Evolutionary conservation across 2,797 vertebrate species (phyloP).

Genomic region (Onychomys arenicola): DNA sequence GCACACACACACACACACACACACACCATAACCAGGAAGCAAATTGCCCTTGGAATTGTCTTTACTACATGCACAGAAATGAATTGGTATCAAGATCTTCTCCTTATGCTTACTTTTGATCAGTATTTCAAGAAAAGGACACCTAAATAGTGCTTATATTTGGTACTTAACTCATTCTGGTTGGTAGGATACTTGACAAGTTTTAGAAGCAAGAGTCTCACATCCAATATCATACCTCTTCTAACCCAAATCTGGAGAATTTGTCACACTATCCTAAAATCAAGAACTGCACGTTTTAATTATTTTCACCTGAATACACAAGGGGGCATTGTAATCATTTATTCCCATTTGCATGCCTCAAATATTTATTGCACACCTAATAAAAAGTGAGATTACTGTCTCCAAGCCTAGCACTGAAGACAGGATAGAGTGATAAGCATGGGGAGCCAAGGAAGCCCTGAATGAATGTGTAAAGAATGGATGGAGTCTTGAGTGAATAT

Average conservation of each 20-base stretch:
- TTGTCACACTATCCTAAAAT: neutral
- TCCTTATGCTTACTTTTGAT: conserved; percentile 16
- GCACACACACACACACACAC: neutral
- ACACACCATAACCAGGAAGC: neutral
- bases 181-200: conserved; percentile 19
- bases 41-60: neutral
- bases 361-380: conserved; percentile 13
- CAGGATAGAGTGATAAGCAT: neutral
- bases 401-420: neutral
- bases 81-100: neutral
- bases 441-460: neutral
- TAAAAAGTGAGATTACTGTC: conserved; percentile 5
- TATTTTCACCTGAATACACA: conserved; percentile 63
- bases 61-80: neutral
- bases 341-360: conserved; percentile 42
- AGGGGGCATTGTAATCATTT: conserved; percentile 66
- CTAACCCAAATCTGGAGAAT: neutral
- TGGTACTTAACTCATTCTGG: neutral
- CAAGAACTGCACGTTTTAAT: conserved; percentile 6
- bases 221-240: neutral
- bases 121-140: conserved; percentile 9
- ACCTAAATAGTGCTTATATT: neutral
- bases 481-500: neutral
- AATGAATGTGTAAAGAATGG: neutral
- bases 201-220: neutral